These are phyloP conservation scores for Lepus timidus DNA, from an alignment of 2,113 vertebrate species.

Conservation along the genomic window DNA sequence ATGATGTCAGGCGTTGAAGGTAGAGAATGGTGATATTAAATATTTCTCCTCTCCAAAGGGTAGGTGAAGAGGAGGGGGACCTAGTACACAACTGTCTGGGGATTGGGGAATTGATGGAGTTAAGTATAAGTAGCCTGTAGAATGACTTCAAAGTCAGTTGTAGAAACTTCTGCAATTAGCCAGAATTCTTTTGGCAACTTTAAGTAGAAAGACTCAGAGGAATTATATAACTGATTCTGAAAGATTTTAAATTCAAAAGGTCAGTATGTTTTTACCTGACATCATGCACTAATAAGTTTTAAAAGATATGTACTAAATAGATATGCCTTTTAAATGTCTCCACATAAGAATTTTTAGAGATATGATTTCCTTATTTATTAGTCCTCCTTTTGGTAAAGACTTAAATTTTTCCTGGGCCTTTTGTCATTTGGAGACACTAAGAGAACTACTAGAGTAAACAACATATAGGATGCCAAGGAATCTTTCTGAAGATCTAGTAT, in stretches of 20 bases:
- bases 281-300: background rate
- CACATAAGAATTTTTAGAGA: background rate
- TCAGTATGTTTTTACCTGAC: background rate
- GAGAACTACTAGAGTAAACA: conserved; percentile 35
- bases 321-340: background rate
- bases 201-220: conserved; percentile 22
- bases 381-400: conserved; percentile 49
- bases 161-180: background rate
- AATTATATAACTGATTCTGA: background rate
- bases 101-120: conserved; percentile 35
- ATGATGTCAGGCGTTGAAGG: conserved; percentile 69
- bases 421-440: conserved; percentile 41
- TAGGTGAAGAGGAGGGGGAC: background rate
- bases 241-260: conserved; percentile 42
- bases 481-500: conserved; percentile 60
- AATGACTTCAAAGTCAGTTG: conserved; percentile 19
- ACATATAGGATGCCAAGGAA: background rate
- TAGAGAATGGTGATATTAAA: conserved; percentile 50
- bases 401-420: conserved; percentile 16
- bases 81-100: background rate
- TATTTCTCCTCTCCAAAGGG: conserved; percentile 76
- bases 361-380: background rate
- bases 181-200: conserved; percentile 23
- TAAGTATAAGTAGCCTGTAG: background rate
- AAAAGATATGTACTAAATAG: background rate